These are phyloP conservation scores for Zenarchopterus dispar DNA, from an alignment of 2,797 vertebrate genomes.

Conservation along the genomic window DNA sequence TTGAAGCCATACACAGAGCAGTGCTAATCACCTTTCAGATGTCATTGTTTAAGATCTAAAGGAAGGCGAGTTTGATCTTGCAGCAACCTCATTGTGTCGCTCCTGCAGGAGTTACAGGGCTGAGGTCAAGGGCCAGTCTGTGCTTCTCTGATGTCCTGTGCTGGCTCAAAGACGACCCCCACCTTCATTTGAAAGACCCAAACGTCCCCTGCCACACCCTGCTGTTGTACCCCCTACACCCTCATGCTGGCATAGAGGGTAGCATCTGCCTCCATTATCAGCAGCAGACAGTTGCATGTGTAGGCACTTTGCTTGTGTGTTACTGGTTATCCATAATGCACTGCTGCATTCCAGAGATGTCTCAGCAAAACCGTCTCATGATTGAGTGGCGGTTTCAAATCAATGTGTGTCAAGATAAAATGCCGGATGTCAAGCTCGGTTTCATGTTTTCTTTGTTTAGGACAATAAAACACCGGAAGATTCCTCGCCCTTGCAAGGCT, in stretches of 20 bases:
- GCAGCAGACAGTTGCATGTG: slow-evolving; percentile 48
- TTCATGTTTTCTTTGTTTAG: slow-evolving; percentile 35
- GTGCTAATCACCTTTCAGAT: slow-evolving; percentile 1
- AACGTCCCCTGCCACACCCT: slow-evolving; percentile 59
- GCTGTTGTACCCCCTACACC: slow-evolving; percentile 38
- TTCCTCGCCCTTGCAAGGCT: slow-evolving; percentile 19
- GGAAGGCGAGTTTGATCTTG: slow-evolving; percentile 36
- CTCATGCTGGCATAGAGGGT: slow-evolving; percentile 52
- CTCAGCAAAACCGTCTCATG: slow-evolving; percentile 41
- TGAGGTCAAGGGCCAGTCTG: slow-evolving; percentile 51
- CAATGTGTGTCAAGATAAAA: slow-evolving; percentile 10
- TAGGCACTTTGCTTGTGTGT: slow-evolving; percentile 33
- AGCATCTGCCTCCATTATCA: slow-evolving; percentile 58
- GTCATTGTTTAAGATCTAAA: slow-evolving; percentile 9
- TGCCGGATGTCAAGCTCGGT: neutral
- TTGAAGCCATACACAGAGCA: neutral
- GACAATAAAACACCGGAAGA: slow-evolving; percentile 22
- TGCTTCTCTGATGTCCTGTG: slow-evolving; percentile 45
- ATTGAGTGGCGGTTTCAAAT: slow-evolving; percentile 33
- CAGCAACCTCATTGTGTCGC: slow-evolving; percentile 44
- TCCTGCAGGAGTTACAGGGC: slow-evolving; percentile 44
- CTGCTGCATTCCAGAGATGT: slow-evolving; percentile 66
- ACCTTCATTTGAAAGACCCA: slow-evolving; percentile 34
- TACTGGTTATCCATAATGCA: slow-evolving; percentile 48
- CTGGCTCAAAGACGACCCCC: slow-evolving; percentile 46